Percentiles rank a stretch among this genome's conserved stretches.
phyloP scores from a whole-genome alignment of 2,797 vertebrate genomes.

The Schizopygopsis pylzovi region DNA sequence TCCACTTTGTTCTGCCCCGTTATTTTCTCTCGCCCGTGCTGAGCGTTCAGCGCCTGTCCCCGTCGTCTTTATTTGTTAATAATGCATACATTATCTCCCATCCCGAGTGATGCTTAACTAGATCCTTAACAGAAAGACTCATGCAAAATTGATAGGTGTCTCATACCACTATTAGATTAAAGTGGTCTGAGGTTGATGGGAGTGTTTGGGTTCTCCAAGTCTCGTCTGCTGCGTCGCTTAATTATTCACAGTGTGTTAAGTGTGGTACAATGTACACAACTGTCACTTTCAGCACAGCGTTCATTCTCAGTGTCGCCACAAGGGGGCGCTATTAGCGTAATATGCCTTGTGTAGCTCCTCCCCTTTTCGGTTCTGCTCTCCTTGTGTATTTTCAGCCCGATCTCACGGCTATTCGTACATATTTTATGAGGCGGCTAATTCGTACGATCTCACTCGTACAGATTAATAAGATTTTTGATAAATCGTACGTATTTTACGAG shows the following conservation, averaged over 20 bases:
- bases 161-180: constrained; percentile 24
- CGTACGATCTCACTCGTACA: no score
- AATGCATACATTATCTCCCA: constrained; percentile 32
- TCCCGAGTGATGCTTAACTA: constrained; percentile 39
- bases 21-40: constrained; percentile 20
- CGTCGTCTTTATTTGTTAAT: constrained; percentile 41
- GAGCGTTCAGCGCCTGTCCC: constrained; percentile 21
- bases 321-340: not conserved
- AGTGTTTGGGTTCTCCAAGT: constrained; percentile 23
- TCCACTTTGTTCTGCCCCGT: constrained; percentile 51
- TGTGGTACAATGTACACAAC: not conserved
- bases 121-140: constrained; percentile 40
- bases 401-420: no score
- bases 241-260: constrained; percentile 18
- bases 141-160: constrained; percentile 32
- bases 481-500: no score
- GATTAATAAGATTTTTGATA: no score
- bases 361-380: not conserved
- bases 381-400: not conserved
- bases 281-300: not conserved
- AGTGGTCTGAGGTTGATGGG: constrained; percentile 16
- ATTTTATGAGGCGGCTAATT: no score
- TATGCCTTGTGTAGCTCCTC: not conserved
- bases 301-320: not conserved
- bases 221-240: not conserved